Percentiles rank a stretch among this genome's conserved stretches.
These are phyloP conservation scores for Poeciliopsis occidentalis DNA, from an alignment of 2,113 vertebrate species.

Conservation along the genomic window DNA sequence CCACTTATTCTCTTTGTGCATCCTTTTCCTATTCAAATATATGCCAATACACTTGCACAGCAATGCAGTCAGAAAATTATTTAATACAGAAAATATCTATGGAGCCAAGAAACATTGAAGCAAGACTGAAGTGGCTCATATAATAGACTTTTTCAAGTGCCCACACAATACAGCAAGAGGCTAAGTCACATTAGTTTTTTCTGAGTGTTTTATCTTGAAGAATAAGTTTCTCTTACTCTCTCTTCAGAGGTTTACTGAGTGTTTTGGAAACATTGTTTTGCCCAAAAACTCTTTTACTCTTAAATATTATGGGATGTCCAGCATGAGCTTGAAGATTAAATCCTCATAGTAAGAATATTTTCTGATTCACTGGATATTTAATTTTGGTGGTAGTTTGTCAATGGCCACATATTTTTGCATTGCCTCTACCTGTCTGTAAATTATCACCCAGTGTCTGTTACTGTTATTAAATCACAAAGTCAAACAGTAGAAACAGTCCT, in stretches of 20 bases:
- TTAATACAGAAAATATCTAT: slow-evolving; percentile 45
- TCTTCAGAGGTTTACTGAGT: slow-evolving; percentile 6
- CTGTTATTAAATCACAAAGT: background rate
- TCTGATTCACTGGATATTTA: background rate
- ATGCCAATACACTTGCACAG: background rate
- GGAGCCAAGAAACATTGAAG: slow-evolving; percentile 59
- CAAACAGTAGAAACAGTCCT: too few relatives aligned
- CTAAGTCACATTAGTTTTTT: slow-evolving; percentile 45
- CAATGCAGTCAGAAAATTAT: slow-evolving; percentile 41
- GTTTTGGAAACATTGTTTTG: background rate
- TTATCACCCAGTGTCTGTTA: background rate
- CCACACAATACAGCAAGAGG: slow-evolving; percentile 9
- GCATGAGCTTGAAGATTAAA: background rate
- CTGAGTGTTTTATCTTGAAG: slow-evolving; percentile 46
- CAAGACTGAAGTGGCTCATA: slow-evolving; percentile 35
- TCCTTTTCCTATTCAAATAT: slow-evolving; percentile 2
- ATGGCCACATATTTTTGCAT: too few relatives aligned
- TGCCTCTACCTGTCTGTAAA: too few relatives aligned
- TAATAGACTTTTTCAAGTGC: slow-evolving; percentile 34
- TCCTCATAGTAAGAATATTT: too few relatives aligned
- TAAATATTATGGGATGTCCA: background rate
- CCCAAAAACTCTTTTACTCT: background rate
- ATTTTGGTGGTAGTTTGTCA: background rate
- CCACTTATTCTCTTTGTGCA: background rate
- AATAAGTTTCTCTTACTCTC: slow-evolving; percentile 22